phyloP scores from a whole-genome alignment of 2,797 vertebrate genomes.

The Alcedo quadribrachys region DNA sequence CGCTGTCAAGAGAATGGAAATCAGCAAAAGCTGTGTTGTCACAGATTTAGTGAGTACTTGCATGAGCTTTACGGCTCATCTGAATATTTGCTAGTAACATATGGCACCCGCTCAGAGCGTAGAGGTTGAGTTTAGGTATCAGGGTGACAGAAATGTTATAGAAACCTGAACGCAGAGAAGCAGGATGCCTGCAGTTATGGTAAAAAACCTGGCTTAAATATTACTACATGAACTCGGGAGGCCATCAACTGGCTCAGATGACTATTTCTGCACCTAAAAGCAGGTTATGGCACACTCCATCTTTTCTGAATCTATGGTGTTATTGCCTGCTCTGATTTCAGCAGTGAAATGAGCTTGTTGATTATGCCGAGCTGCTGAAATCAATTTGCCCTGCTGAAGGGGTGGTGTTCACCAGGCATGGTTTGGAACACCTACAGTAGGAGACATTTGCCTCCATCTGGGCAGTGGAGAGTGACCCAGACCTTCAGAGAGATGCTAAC shows the following conservation, averaged over 20 bases:
- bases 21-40: background rate
- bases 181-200: rapidly evolving
- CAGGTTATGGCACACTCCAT: background rate
- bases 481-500: background rate
- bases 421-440: background rate
- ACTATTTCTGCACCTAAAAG: background rate
- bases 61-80: background rate
- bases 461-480: background rate
- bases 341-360: background rate
- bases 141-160: background rate
- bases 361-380: background rate
- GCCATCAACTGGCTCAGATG: background rate
- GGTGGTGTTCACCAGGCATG: rapidly evolving
- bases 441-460: background rate
- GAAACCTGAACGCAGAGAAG: background rate
- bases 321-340: background rate
- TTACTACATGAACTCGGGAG: background rate
- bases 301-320: rapidly evolving
- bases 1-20: background rate
- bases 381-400: background rate
- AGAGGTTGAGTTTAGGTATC: background rate
- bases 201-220: background rate
- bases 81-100: background rate
- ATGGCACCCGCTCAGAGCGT: background rate
- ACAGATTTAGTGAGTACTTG: background rate